Percentiles rank a stretch among this genome's conserved stretches.
Evolutionary conservation across 2,113 vertebrate genomes (phyloP).

Genomic region (Xiphophorus maculatus): DNA sequence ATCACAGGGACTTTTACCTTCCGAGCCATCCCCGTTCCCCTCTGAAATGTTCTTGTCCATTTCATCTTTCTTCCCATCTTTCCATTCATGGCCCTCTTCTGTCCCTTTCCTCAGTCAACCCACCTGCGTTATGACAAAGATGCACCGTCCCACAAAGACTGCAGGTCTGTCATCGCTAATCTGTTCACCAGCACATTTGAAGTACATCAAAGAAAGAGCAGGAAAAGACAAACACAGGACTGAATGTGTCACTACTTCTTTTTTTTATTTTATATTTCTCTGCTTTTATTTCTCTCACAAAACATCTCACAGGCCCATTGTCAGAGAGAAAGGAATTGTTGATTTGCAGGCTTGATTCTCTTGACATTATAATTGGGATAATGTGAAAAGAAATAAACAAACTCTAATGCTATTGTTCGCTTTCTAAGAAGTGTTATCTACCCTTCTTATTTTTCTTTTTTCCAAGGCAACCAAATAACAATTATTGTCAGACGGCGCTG

Average conservation of each 20-base stretch:
- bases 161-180: constrained; percentile 65
- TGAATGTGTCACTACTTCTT: constrained; percentile 6
- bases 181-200: constrained; percentile 52
- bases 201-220: constrained; percentile 36
- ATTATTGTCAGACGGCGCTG: constrained; percentile 27
- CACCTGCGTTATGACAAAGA: constrained; percentile 58
- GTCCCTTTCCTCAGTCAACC: constrained; percentile 65
- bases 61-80: constrained; percentile 17
- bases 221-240: constrained; percentile 11
- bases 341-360: constrained; percentile 44
- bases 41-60: constrained; percentile 15
- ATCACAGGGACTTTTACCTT: background rate
- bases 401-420: constrained; percentile 50
- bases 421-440: constrained; percentile 34
- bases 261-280: constrained; percentile 30
- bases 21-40: background rate
- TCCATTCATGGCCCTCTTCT: constrained; percentile 24
- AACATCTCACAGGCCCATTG: constrained; percentile 35
- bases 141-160: constrained; percentile 56
- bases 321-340: constrained; percentile 47
- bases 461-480: constrained; percentile 24
- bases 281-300: constrained; percentile 44
- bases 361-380: constrained; percentile 61
- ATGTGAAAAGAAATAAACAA: constrained; percentile 55
- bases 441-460: constrained; percentile 13